Conservation (phyloP, 2,888 invertebrate genomes). For the Lycocerus yunnanus region DNA sequence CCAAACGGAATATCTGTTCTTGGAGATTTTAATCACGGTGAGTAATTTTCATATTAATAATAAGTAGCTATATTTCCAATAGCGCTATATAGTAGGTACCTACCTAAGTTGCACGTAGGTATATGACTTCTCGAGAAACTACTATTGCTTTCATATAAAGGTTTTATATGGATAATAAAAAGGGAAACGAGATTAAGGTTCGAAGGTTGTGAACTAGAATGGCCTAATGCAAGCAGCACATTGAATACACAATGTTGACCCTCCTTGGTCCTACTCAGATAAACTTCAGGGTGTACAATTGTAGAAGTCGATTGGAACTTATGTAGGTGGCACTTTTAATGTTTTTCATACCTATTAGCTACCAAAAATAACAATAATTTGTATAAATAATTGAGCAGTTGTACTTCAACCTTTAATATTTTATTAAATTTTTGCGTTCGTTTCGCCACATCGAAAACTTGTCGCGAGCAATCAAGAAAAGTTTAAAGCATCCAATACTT, state of each 20-base stretch:
- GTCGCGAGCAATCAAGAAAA: too few species aligned
- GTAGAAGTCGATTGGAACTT: conserved; percentile 39
- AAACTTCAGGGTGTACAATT: conserved; percentile 30
- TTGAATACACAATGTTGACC: conserved; percentile 55
- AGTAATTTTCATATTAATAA: conserved; percentile 49
- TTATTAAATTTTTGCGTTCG: neutral
- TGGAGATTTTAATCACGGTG: conserved; percentile 57
- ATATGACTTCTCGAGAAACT: conserved; percentile 38
- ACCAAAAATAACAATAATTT: neutral
- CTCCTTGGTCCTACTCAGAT: conserved; percentile 33
- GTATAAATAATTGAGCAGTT: neutral
- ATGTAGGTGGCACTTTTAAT: conserved; percentile 1
- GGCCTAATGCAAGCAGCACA: conserved; percentile 50
- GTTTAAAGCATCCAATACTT: neutral
- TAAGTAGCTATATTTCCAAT: conserved; percentile 29
- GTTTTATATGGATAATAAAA: conserved; percentile 54
- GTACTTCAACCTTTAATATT: neutral
- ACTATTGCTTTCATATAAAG: conserved; percentile 51
- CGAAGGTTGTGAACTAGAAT: conserved; percentile 51
- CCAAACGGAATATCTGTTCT: conserved; percentile 54
- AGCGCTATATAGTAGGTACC: conserved; percentile 26
- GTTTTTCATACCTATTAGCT: neutral
- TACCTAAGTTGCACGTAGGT: conserved; percentile 32
- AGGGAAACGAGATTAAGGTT: conserved; percentile 54
- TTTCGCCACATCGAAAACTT: neutral